Evolutionary conservation across 2,888 invertebrate genomes (phyloP), one percentile per base, ranked within the genome.

Genomic region (Eucriotettix oculatus): DNA sequence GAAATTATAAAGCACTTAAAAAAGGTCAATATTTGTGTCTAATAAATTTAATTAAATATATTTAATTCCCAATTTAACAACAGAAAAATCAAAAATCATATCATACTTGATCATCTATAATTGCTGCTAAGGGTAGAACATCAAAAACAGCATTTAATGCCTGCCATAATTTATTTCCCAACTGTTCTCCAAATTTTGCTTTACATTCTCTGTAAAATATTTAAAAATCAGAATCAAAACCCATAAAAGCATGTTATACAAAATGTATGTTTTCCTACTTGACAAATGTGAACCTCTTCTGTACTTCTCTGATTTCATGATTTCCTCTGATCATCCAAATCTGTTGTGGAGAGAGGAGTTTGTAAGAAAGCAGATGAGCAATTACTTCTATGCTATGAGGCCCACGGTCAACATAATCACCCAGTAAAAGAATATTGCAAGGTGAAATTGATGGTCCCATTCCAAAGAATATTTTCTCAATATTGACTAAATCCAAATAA

Each of bases 371-470:
- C 58, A 88, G 72, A 68, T 87, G 86, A 0, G 84, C 78, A 64
- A 87, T 74, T 1, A 86, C 82, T 74, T 88, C 87, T 0, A 84
- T 68, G 62, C 86, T 82, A 69, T 78, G 78, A 16, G 78, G 74
- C 1, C 88, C 88, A 63, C 87, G 75, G 72, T 88, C 88, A 29
- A 88, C 87, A 71, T 82, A 88, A 73, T 88, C 88, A 0, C 88
- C 88, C 0, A 88, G 78, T 71, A 87, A 87, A 10, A 88, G 74
- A 61, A 86, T 73, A 16, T 76, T 77, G 9, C 81, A 79, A 0
- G 87, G 84, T 11, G 81, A 78, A 54, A 86, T 72, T 10, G 79
- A 75, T 0, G 83, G 78, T 0, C 86, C 86, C 61, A 82, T 74
- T 16, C 83, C 76, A 87, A 87, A 88, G 14, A 88, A 72, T 0